Percentiles rank a stretch among this genome's conserved stretches.
phyloP scores from a whole-genome alignment of 1,140 invertebrate genomes.

The Heliconius hermathena region DNA sequence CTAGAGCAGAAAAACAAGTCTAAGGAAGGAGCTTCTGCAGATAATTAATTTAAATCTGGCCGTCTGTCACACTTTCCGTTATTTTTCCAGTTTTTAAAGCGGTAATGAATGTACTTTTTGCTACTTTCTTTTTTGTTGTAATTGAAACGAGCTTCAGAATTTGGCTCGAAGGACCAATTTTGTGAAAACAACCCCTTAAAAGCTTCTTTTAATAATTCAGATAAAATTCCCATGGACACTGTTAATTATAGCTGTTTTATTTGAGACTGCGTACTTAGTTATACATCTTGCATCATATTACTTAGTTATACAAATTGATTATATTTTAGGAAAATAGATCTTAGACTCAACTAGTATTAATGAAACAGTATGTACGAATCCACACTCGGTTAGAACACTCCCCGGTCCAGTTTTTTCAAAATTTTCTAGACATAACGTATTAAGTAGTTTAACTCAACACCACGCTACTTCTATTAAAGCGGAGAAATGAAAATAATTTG shows the following conservation, averaged over 20 bases:
- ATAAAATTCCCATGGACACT: background rate
- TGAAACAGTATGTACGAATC: no score
- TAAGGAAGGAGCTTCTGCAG: constrained; percentile 14
- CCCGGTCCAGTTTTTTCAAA: no score
- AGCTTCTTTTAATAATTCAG: background rate
- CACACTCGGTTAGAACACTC: no score
- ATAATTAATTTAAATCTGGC: constrained; percentile 37
- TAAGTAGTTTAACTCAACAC: no score
- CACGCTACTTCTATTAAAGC: no score
- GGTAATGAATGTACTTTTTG: constrained; percentile 34
- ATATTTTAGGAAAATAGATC: no score
- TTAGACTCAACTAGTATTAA: no score
- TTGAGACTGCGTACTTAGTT: no score
- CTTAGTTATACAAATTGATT: no score
- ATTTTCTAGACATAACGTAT: no score
- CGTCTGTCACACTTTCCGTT: constrained; percentile 30
- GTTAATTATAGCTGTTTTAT: background rate
- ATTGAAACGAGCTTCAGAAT: constrained; percentile 7
- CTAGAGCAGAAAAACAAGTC: constrained; percentile 28
- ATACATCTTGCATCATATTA: no score
- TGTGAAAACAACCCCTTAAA: background rate
- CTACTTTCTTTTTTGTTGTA: constrained; percentile 19
- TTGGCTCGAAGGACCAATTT: constrained; percentile 15
- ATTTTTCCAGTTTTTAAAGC: constrained; percentile 24
- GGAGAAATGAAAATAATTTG: no score